Percentiles rank a stretch among this genome's conserved stretches.
Evolutionary conservation across 2,888 invertebrate species (phyloP).

Genomic region (Archips xylosteana): DNA sequence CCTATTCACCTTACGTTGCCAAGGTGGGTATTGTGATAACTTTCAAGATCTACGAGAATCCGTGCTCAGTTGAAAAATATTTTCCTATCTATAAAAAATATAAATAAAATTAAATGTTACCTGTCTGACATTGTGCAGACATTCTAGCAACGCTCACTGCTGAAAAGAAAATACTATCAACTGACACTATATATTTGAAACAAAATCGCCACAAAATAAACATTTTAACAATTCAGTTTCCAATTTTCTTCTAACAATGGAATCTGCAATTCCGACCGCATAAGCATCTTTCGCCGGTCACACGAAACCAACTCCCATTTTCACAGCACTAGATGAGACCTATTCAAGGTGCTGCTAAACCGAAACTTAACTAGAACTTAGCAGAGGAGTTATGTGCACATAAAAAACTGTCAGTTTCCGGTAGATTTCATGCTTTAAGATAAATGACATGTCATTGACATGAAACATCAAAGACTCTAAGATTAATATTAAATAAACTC

Average conservation of each 20-base stretch:
- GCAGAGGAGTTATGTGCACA: neutral
- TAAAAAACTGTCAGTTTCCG: too few relatives aligned
- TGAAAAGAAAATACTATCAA: constrained; percentile 23
- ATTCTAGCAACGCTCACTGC: neutral
- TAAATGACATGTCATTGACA: too few relatives aligned
- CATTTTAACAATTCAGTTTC: constrained; percentile 51
- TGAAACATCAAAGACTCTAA: too few relatives aligned
- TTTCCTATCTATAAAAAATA: too few relatives aligned
- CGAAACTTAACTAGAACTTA: neutral
- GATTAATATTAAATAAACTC: too few relatives aligned
- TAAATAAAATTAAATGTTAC: too few relatives aligned
- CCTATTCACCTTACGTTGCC: too few relatives aligned
- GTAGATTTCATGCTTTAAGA: too few relatives aligned
- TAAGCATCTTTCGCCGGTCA: constrained; percentile 54
- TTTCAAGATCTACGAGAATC: too few relatives aligned
- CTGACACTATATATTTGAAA: constrained; percentile 16
- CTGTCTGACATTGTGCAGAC: too few relatives aligned
- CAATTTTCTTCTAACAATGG: constrained; percentile 50
- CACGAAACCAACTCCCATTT: constrained; percentile 55
- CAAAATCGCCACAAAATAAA: constrained; percentile 40
- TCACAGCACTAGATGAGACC: constrained; percentile 27
- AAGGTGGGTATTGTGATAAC: too few relatives aligned
- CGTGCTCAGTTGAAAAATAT: too few relatives aligned
- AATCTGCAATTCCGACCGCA: constrained; percentile 57
- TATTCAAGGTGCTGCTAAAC: constrained; percentile 4